Evolutionary conservation across 2,113 vertebrate species (phyloP).

Genomic region (Syrmaticus mikado): DNA sequence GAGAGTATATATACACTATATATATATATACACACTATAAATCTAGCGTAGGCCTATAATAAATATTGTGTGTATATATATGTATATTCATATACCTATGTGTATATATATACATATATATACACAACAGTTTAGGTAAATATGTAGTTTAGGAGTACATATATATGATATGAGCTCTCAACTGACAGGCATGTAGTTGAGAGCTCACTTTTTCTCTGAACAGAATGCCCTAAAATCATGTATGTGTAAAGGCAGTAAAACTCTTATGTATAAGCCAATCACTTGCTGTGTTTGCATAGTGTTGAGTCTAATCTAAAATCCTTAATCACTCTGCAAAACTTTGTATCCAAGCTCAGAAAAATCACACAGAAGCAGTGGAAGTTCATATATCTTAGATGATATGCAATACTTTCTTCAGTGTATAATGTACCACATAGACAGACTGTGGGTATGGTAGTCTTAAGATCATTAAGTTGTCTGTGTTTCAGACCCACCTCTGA

Average conservation of each 20-base stretch:
- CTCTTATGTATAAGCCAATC: not conserved
- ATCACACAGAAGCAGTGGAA: not conserved
- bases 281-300: not conserved
- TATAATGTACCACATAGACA: not conserved
- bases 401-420: not conserved
- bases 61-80: not conserved
- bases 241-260: not conserved
- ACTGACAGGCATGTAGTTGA: not conserved
- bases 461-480: not conserved
- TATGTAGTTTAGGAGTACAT: not conserved
- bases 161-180: not conserved
- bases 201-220: not conserved
- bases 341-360: not conserved
- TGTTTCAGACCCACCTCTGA: not conserved
- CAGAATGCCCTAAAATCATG: too few species aligned
- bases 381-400: not conserved
- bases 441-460: not conserved
- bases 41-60: not conserved
- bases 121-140: not conserved
- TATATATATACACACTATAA: not conserved
- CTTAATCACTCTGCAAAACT: not conserved
- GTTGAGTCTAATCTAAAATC: constrained; percentile 9
- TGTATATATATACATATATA: not conserved
- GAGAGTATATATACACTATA: not conserved
- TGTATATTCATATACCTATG: too few species aligned